A percentile compares a stretch with the other conserved stretches of the same genome.
phyloP scores from a whole-genome alignment of 2,888 invertebrate genomes.

The Macrosoma leucophasiata region DNA sequence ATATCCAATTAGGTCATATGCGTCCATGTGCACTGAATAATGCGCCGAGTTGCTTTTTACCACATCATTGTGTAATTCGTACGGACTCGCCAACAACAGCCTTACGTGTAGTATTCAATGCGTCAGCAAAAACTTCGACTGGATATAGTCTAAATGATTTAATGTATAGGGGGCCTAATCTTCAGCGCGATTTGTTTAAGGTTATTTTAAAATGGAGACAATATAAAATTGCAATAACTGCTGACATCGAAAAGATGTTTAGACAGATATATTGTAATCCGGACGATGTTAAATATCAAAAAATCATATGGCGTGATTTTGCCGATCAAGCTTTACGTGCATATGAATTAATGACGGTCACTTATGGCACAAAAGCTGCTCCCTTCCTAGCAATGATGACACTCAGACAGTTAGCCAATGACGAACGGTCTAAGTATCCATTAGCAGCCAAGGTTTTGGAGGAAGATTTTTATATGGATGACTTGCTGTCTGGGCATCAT shows the following conservation, averaged over 20 bases:
- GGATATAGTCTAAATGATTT: constrained; percentile 23
- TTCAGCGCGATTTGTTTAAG: constrained; percentile 19
- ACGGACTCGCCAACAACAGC: constrained; percentile 22
- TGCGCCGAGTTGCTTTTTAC: constrained; percentile 17
- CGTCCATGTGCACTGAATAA: constrained; percentile 1
- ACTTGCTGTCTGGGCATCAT: background rate
- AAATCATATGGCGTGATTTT: constrained; percentile 22
- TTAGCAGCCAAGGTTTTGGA: background rate
- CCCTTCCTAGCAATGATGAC: constrained; percentile 8
- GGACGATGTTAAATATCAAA: constrained; percentile 20
- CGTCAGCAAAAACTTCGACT: background rate
- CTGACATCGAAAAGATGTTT: constrained; percentile 27
- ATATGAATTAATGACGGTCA: constrained; percentile 4
- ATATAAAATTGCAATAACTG: constrained; percentile 20
- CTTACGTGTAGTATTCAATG: constrained; percentile 21
- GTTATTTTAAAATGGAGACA: constrained; percentile 21
- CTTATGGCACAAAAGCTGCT: constrained; percentile 5
- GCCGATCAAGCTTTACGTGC: background rate
- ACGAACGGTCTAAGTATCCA: constrained; percentile 4
- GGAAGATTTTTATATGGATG: constrained; percentile 1
- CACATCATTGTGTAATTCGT: constrained; percentile 21
- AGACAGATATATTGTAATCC: constrained; percentile 16
- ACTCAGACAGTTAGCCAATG: constrained; percentile 1
- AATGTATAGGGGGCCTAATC: constrained; percentile 23
- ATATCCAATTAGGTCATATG: constrained; percentile 16